A percentile compares a stretch with the other conserved stretches of the same genome.
These are phyloP conservation scores for Corydoras maculifer DNA, from an alignment of 2,113 vertebrate genomes.

Conservation along the genomic window DNA sequence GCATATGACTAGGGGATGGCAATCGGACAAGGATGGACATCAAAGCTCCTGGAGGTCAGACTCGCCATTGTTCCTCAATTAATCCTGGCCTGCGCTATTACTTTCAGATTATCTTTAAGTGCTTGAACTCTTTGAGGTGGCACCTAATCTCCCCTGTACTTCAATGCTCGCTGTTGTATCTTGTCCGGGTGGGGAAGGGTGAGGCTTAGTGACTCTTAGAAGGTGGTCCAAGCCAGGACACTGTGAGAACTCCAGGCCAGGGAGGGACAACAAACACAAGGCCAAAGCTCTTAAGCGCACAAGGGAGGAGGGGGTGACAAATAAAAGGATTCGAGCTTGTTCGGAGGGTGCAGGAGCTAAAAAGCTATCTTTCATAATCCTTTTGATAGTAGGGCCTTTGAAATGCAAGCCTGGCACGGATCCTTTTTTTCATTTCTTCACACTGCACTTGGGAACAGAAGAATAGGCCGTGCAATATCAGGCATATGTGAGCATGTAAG, in stretches of 20 bases:
- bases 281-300: slow-evolving; percentile 74
- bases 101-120: slow-evolving; percentile 80
- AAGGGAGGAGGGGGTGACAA: slow-evolving; percentile 57
- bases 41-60: slow-evolving; percentile 61
- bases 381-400: slow-evolving; percentile 70
- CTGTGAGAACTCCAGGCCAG: slow-evolving; percentile 69
- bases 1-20: slow-evolving; percentile 31
- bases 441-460: slow-evolving; percentile 27
- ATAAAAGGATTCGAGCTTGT: slow-evolving; percentile 67
- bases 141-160: slow-evolving; percentile 65
- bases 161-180: slow-evolving; percentile 69
- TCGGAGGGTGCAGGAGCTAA: slow-evolving; percentile 60
- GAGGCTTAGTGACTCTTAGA: slow-evolving; percentile 68
- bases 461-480: not conserved
- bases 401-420: slow-evolving; percentile 65
- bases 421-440: slow-evolving; percentile 20
- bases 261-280: slow-evolving; percentile 73
- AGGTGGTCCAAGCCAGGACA: slow-evolving; percentile 69
- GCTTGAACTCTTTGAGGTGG: slow-evolving; percentile 70
- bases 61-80: slow-evolving; percentile 73
- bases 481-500: not conserved
- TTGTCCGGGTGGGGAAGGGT: slow-evolving; percentile 67
- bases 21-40: slow-evolving; percentile 54
- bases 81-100: slow-evolving; percentile 76
- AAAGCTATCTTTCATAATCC: slow-evolving; percentile 77